These are phyloP conservation scores for Dryadula phaetusa DNA, from an alignment of 2,888 invertebrate species.

Conservation along the genomic window DNA sequence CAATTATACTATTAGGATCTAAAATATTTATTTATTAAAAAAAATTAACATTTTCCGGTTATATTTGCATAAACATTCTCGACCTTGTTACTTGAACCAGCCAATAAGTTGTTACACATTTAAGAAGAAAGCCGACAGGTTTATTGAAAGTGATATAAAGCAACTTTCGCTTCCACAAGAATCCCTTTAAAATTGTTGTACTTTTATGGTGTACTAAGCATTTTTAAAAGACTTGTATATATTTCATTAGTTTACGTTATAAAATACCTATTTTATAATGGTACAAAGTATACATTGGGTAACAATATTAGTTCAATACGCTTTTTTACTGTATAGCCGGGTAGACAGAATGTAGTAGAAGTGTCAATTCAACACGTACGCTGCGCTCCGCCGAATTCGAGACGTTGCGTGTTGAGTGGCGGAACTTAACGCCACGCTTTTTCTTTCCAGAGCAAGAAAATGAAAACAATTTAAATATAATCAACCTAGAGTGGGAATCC, in stretches of 20 bases:
- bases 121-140: constrained; percentile 76
- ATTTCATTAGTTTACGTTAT: constrained; percentile 4
- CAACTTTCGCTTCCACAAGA: constrained; percentile 51
- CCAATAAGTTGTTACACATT: constrained; percentile 50
- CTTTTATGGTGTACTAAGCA: constrained; percentile 27
- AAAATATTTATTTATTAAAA: neutral
- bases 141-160: constrained; percentile 54
- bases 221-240: neutral
- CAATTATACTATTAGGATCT: neutral
- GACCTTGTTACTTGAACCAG: constrained; percentile 39
- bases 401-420: no score
- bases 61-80: neutral
- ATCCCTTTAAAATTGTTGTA: constrained; percentile 37
- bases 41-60: neutral
- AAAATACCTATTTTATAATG: neutral
- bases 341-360: no score
- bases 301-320: no score
- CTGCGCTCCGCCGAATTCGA: no score
- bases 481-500: no score
- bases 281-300: no score
- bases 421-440: no score
- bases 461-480: no score
- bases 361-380: no score
- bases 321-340: no score
- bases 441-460: no score